phyloP scores from a whole-genome alignment of 2,888 invertebrate species.

The Harpalus rufipes region DNA sequence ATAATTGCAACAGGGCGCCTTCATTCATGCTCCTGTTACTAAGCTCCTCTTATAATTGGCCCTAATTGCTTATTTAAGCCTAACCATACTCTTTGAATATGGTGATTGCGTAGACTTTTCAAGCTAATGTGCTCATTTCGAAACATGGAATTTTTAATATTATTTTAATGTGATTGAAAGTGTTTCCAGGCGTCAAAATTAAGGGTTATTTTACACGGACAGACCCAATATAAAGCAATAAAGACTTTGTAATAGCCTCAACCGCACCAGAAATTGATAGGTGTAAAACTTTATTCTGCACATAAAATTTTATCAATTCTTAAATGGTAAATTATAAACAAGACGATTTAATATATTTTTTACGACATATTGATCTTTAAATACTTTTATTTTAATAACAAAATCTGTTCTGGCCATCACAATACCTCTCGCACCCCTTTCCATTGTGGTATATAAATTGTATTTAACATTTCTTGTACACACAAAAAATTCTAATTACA shows the following conservation, averaged over 20 bases:
- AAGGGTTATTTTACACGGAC: not conserved
- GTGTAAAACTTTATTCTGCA: not conserved
- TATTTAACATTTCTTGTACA: no score
- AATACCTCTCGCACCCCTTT: no score
- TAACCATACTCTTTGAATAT: constrained; percentile 16
- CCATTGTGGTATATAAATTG: no score
- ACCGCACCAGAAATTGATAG: not conserved
- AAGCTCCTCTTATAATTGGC: constrained; percentile 20
- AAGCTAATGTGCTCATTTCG: constrained; percentile 13
- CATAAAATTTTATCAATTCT: not conserved
- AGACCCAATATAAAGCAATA: not conserved
- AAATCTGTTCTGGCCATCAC: no score
- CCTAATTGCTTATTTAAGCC: constrained; percentile 38
- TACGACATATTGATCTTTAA: not conserved
- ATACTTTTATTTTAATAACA: no score
- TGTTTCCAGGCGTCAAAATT: not conserved
- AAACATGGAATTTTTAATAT: constrained; percentile 47
- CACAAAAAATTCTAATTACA: no score
- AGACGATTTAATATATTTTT: not conserved
- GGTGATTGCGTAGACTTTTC: constrained; percentile 5
- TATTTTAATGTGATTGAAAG: constrained; percentile 31
- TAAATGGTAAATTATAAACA: not conserved
- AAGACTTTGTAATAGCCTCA: not conserved
- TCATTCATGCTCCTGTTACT: constrained; percentile 8
- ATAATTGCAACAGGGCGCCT: constrained; percentile 52